These are phyloP conservation scores for Leptestheria dahalacensis DNA, from an alignment of 1,140 invertebrate species.

Conservation along the genomic window DNA sequence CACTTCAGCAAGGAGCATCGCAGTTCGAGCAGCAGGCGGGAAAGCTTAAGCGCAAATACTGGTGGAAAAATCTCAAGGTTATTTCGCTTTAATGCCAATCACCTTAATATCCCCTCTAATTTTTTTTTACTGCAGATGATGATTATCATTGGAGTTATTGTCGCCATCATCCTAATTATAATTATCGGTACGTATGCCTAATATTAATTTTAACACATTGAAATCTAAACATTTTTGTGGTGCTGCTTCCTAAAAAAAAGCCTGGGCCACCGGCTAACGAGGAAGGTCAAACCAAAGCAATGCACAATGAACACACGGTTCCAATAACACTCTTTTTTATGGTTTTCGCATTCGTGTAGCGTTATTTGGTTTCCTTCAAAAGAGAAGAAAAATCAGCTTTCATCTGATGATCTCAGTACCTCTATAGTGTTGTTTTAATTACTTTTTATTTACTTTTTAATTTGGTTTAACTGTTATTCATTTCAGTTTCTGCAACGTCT, in stretches of 20 bases:
- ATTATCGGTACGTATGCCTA: conserved; percentile 62
- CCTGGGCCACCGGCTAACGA: background rate
- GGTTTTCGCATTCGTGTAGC: too few relatives aligned
- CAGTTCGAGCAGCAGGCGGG: conserved; percentile 96
- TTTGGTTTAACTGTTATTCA: too few relatives aligned
- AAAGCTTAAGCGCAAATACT: conserved; percentile 94
- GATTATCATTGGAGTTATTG: conserved; percentile 80
- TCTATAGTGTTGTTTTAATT: too few relatives aligned
- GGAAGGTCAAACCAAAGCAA: too few relatives aligned
- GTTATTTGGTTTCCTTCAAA: too few relatives aligned
- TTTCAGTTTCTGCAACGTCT: too few relatives aligned
- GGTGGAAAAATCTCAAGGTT: conserved; percentile 96
- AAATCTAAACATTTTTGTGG: background rate
- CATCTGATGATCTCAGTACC: background rate
- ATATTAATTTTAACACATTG: background rate
- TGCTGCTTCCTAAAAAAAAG: background rate
- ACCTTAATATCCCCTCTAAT: background rate
- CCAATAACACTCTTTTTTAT: too few relatives aligned
- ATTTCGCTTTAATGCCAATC: background rate
- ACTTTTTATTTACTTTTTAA: too few relatives aligned
- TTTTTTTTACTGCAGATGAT: conserved; percentile 55
- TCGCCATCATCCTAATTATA: conserved; percentile 67
- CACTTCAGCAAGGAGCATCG: conserved; percentile 86
- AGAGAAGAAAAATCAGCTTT: background rate
- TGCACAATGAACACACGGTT: too few relatives aligned